phyloP scores from a whole-genome alignment of 2,888 invertebrate genomes.

The Malachius bipustulatus region DNA sequence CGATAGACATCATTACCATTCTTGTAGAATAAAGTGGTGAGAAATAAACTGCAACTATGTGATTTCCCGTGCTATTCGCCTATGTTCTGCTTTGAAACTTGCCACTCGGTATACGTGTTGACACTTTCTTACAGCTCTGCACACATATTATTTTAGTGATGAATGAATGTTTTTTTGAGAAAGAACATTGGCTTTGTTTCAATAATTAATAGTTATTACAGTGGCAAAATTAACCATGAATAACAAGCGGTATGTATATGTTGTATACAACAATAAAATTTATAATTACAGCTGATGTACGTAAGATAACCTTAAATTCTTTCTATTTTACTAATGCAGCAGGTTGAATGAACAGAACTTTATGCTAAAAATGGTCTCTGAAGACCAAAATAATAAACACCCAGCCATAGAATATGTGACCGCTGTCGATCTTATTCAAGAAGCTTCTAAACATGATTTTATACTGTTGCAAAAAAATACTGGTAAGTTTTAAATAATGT shows the following conservation, averaged over 20 bases:
- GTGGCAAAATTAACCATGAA: conserved; percentile 3
- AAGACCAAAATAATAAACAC: neutral
- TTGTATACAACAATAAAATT: neutral
- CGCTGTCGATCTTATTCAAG: neutral
- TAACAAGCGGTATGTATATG: conserved; percentile 2
- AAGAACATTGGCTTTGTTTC: neutral
- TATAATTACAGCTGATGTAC: neutral
- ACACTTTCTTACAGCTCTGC: neutral
- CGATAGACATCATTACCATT: no score
- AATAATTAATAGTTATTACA: conserved; percentile 1
- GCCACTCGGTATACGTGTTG: neutral
- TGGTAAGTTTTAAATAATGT: neutral
- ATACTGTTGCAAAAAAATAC: neutral
- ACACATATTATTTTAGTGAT: neutral
- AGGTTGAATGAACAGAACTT: neutral
- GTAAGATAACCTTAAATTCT: neutral
- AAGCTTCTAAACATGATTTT: conserved; percentile 1
- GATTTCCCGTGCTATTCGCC: no score
- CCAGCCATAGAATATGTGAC: neutral
- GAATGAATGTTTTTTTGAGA: neutral
- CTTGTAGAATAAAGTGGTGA: no score
- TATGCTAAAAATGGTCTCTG: conserved; percentile 2
- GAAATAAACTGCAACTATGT: no score
- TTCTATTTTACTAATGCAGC: neutral
- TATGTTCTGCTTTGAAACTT: no score